Evolutionary conservation across 30 jellyfish, hydroid and myxozoan species (phyloP), one percentile per base, ranked within the genome.

Genomic region (Turritopsis rubra): DNA sequence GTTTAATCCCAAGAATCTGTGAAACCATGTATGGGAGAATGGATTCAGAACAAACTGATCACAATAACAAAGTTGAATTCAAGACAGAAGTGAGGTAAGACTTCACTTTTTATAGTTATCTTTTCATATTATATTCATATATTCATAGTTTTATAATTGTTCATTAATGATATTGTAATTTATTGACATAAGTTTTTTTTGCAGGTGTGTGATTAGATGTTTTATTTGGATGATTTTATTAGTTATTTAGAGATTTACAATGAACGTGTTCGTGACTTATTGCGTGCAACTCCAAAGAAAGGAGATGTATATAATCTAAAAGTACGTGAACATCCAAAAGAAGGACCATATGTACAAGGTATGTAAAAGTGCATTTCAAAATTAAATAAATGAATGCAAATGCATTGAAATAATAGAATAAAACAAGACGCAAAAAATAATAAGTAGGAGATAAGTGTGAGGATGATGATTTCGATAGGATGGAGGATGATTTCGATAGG

Each of bases 281-380:
- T 91, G 86, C 84, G 93, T 4, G 23, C 90, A n/a, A 20, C 23
- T 29, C 79, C 84, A 52, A 72, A 72, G 27, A 29, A 31, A 28
- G 87, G 87, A 0, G 77, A 68, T 68, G 71, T 72, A 21, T 81
- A 73, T 54, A 54, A 87, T 16, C 65, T 91, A 21, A 85, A 84
- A 75, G 87, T 91, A 21, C 75, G 97, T 17, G 97, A 91, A 85
- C 97, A 91, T 81, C 97, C 97, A 0, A 87, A 91, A 68, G 97
- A 87, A 21, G 97, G 97, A 7, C 97, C 97, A 0, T 91, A 87
- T 66, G 97, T 91, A 75, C 97, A 91, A 87, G 97, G 97, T 91
- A 27, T n/a, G 22, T 68, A 0, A 27, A 68, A n/a, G 21, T 68
- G 9, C 30, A 4, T 66, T 66, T 68, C 30, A 8, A n/a, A 27